A percentile compares a stretch with the other conserved stretches of the same genome.
Evolutionary conservation across 1,140 invertebrate genomes (phyloP).

Genomic region (Drosophila ercepeae): DNA sequence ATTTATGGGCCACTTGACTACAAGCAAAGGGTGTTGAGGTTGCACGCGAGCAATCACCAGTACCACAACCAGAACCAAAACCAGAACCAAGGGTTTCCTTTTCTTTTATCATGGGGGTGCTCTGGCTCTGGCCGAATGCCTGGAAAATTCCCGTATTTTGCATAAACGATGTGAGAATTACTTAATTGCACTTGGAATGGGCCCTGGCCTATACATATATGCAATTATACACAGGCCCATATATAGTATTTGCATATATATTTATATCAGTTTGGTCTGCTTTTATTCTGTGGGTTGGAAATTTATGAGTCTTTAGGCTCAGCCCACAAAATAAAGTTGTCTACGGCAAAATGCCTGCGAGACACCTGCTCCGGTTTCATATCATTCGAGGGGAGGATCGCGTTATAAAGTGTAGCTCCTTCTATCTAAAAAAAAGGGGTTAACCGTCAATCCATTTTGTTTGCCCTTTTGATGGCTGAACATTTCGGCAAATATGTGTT

Average conservation of each 20-base stretch:
- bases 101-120: constrained; percentile 7
- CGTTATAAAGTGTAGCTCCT: background rate
- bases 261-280: constrained; percentile 28
- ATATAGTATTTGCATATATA: too few relatives aligned
- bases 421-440: background rate
- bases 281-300: constrained; percentile 47
- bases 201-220: constrained; percentile 16
- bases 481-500: constrained; percentile 37
- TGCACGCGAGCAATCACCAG: constrained; percentile 76
- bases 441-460: constrained; percentile 30
- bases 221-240: constrained; percentile 17
- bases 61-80: constrained; percentile 8
- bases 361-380: constrained; percentile 5
- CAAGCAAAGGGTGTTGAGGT: constrained; percentile 82
- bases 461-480: constrained; percentile 26
- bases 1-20: constrained; percentile 82
- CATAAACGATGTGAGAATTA: constrained; percentile 83
- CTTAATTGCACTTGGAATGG: constrained; percentile 69
- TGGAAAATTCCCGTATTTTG: constrained; percentile 66
- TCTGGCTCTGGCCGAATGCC: constrained; percentile 7
- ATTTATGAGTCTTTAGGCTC: constrained; percentile 65
- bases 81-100: constrained; percentile 1
- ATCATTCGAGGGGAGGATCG: background rate
- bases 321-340: constrained; percentile 73
- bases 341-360: constrained; percentile 36